Base-by-base conservation (phyloP, 2,797 vertebrate genomes). In the Tokudaia muenninki region DNA sequence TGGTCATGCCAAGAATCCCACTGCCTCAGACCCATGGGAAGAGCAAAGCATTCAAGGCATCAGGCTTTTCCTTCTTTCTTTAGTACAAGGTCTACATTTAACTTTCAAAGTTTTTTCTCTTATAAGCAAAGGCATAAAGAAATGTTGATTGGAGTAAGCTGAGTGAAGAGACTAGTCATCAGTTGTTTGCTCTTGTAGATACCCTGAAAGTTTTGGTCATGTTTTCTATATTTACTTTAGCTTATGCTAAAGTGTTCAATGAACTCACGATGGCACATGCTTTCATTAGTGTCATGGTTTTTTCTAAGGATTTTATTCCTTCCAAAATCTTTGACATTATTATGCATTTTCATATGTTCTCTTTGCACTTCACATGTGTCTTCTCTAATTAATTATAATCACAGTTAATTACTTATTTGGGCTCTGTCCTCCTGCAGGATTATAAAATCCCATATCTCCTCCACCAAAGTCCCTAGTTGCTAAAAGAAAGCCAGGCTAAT, bases 371-470 rank as follows among this genome's bases (percentile, higher is more conserved):
- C 77, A 61, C 61, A 80, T 80, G 44, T 91, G 87, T 94, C 93
- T 87, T 97, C 87, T 92, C 88, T 94, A 96, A 96, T 97, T 97
- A 97, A 95, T 96, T 97, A 80, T 37, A 78, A 89, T 70, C 80
- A 34, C 52, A 94, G 61, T 97, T 98, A 96, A 97, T 97, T 97
- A 97, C 94, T 97, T 89, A 96, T 87, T 94, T 96, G 93, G 94
- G 57, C 31, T 96, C 52, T 81, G 86, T 96, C 86, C 90, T 96
- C 90, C 88, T 94, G 61, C 24, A 72, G 75, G 50, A 92, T 89
- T 94, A 63, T 77, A 96, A 95, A 97, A 94, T 93, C 92, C 97
- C 96, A 87, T 1, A 86, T 91, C 91, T 97, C 92, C 70, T 92
- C 92, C 26, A 22, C 19, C 86, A 50, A 6, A 72, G 77, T 96